phyloP scores from a whole-genome alignment of 2,797 vertebrate genomes.

The Peromyscus melanophrys region DNA sequence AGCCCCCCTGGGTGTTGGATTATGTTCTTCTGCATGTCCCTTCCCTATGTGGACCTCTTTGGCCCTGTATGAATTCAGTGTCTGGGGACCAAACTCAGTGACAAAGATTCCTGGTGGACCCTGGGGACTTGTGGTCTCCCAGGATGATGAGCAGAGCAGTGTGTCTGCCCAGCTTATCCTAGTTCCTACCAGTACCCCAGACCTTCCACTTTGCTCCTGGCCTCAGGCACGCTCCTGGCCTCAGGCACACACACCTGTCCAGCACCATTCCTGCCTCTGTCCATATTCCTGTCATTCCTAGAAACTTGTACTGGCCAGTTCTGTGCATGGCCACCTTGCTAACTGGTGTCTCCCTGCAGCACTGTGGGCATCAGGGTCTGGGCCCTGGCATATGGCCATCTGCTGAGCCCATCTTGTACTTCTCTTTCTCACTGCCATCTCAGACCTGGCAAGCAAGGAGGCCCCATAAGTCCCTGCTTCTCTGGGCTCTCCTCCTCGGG shows the following conservation, averaged over 20 bases:
- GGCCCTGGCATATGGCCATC: not conserved
- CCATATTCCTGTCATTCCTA: not conserved
- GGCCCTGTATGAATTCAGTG: not conserved
- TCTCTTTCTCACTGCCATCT: not conserved
- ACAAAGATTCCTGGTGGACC: not conserved
- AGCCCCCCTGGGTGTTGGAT: not conserved
- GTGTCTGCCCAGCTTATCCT: not conserved
- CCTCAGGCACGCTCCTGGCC: too few species aligned
- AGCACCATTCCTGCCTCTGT: not conserved
- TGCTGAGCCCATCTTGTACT: not conserved
- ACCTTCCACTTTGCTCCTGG: not conserved
- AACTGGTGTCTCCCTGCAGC: too few species aligned
- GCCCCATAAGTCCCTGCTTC: not conserved
- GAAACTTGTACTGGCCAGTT: too few species aligned
- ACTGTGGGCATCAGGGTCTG: too few species aligned
- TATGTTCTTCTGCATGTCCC: not conserved
- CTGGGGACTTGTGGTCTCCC: not conserved
- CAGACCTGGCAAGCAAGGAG: too few species aligned
- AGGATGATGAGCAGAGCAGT: not conserved
- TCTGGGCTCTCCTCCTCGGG: not conserved
- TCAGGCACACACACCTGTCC: not conserved
- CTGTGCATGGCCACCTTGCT: too few species aligned
- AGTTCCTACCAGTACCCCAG: not conserved
- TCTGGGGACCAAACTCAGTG: not conserved
- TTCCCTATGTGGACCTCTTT: not conserved